phyloP scores from a whole-genome alignment of 2,888 invertebrate species.

The Ypsolopha scabrella region DNA sequence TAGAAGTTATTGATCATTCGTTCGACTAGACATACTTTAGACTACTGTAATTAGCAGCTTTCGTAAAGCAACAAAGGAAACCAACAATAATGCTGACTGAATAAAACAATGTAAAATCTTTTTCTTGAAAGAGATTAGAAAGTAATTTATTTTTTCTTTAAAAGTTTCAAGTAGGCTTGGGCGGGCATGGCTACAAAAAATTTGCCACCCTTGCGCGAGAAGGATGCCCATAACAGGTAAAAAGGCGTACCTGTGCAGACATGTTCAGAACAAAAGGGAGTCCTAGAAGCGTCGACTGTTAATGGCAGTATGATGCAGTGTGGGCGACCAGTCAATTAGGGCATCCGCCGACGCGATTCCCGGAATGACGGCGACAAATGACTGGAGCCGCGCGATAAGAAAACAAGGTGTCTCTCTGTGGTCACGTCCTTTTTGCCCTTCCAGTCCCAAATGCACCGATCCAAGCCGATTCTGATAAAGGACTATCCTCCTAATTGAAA shows the following conservation, averaged over 20 bases:
- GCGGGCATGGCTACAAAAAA: constrained; percentile 17
- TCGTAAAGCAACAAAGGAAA: neutral
- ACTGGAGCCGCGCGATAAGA: constrained; percentile 47
- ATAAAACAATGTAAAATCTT: neutral
- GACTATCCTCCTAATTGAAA: constrained; percentile 60
- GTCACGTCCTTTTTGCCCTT: constrained; percentile 30
- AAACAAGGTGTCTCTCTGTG: constrained; percentile 37
- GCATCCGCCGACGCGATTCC: constrained; percentile 66
- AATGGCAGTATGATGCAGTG: constrained; percentile 59
- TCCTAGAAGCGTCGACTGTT: constrained; percentile 52
- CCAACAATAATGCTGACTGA: neutral
- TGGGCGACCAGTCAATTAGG: constrained; percentile 69
- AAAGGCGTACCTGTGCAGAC: constrained; percentile 43
- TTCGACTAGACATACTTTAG: constrained; percentile 10
- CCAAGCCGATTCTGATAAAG: constrained; percentile 43
- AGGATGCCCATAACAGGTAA: constrained; percentile 32
- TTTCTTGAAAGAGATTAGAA: neutral
- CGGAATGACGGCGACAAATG: constrained; percentile 65
- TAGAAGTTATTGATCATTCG: constrained; percentile 41
- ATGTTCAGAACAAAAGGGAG: constrained; percentile 57
- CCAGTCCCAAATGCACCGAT: constrained; percentile 9
- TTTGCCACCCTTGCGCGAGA: constrained; percentile 18
- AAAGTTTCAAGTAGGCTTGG: constrained; percentile 15
- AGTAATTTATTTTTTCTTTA: neutral
- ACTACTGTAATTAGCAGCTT: neutral